Evolutionary conservation across 2,113 vertebrate genomes (phyloP).

Genomic region (Megaceryle torquata): DNA sequence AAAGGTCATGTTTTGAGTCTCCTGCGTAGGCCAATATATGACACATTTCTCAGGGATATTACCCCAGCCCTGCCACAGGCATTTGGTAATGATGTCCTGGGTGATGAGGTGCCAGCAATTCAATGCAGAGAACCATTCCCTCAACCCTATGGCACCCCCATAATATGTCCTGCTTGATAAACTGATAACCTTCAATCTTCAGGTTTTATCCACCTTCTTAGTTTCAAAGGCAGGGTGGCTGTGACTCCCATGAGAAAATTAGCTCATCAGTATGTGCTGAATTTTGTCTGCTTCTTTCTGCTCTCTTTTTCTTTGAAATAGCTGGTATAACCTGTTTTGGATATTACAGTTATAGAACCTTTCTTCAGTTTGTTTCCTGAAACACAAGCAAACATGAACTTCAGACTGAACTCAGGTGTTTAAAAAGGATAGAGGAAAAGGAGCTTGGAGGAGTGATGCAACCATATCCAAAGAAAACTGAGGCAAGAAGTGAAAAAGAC

Average conservation of each 20-base stretch:
- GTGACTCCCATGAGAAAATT: background rate
- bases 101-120: background rate
- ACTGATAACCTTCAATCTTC: background rate
- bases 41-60: background rate
- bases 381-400: background rate
- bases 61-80: background rate
- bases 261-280: background rate
- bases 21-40: background rate
- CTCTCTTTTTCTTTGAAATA: background rate
- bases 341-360: background rate
- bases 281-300: background rate
- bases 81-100: background rate
- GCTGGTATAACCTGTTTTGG: background rate
- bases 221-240: background rate
- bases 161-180: background rate
- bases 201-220: background rate
- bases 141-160: rapidly evolving
- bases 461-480: background rate
- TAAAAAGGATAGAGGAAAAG: background rate
- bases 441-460: background rate
- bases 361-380: background rate
- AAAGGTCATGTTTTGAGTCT: background rate
- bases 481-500: background rate
- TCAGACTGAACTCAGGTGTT: background rate
- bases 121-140: rapidly evolving